These are phyloP conservation scores for Tachina lurida DNA, from an alignment of 2,888 invertebrate species.

Conservation along the genomic window DNA sequence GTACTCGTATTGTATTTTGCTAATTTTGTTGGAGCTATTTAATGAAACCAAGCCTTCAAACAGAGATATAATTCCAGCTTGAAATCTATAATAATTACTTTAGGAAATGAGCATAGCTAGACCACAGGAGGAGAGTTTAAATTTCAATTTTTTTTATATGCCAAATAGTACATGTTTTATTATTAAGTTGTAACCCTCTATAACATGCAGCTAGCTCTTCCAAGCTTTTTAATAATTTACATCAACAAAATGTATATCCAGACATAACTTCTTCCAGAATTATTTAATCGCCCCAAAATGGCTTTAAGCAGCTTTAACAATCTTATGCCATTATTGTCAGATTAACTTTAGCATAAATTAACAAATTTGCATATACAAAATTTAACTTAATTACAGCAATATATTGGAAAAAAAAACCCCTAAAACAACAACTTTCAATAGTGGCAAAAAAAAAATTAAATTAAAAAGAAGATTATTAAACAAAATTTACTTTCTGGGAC, in stretches of 20 bases:
- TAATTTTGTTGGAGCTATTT: neutral
- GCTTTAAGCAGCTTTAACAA: no score
- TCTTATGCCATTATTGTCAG: neutral
- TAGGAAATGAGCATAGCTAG: neutral
- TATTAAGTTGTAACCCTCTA: no score
- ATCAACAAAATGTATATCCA: no score
- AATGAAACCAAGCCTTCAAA: conserved; percentile 5
- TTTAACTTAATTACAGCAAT: neutral
- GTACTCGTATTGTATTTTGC: neutral
- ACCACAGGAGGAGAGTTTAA: no score
- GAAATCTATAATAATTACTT: neutral
- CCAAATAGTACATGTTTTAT: no score
- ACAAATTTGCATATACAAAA: conserved; percentile 3
- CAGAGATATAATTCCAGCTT: neutral
- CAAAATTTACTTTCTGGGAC: neutral
- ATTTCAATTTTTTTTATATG: no score
- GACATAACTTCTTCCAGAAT: no score
- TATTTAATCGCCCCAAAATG: no score
- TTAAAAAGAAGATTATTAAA: neutral
- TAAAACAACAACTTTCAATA: neutral
- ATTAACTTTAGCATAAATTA: conserved; percentile 1
- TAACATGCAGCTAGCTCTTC: no score
- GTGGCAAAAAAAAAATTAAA: neutral
- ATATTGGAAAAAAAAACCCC: neutral
- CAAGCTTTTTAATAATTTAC: no score